These are phyloP conservation scores for Solea senegalensis DNA, from an alignment of 2,113 vertebrate species.

Conservation along the genomic window DNA sequence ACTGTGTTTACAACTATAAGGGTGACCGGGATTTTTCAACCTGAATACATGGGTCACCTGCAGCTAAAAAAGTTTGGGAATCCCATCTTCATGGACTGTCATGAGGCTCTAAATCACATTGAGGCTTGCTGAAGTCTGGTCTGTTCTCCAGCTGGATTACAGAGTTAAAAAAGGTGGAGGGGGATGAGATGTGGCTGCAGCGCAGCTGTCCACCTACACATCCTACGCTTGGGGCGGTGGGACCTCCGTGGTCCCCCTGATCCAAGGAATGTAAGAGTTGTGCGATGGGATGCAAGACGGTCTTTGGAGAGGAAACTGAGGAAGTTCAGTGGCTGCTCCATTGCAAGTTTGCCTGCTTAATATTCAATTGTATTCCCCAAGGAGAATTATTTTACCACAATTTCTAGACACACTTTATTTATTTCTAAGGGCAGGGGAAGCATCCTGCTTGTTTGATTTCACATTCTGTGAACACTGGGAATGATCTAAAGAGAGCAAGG, in stretches of 20 bases:
- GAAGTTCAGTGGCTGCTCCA: conserved; percentile 24
- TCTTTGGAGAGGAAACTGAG: conserved; percentile 51
- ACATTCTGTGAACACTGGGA: conserved; percentile 42
- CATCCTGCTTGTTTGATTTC: conserved; percentile 58
- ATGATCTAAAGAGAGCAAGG: conserved; percentile 31
- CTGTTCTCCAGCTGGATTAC: conserved; percentile 57
- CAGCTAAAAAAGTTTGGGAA: conserved; percentile 41
- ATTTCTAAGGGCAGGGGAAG: conserved; percentile 45
- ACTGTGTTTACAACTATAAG: conserved; percentile 7
- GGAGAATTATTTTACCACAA: conserved; percentile 43
- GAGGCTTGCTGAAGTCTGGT: conserved; percentile 27
- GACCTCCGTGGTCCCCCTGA: conserved; percentile 14
- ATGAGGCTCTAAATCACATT: conserved; percentile 51
- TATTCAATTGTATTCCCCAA: conserved; percentile 45
- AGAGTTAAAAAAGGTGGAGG: conserved; percentile 1
- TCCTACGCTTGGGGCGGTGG: conserved; percentile 27
- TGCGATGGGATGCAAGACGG: conserved; percentile 33
- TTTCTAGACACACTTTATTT: conserved; percentile 48
- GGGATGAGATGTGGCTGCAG: conserved; percentile 23
- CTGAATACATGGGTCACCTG: conserved; percentile 45
- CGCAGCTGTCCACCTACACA: conserved; percentile 69
- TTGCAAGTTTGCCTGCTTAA: conserved; percentile 41
- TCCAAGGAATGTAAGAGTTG: conserved; percentile 24
- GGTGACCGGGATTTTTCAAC: conserved; percentile 34
- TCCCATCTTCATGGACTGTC: conserved; percentile 35